These are phyloP conservation scores for Boleophthalmus pectinirostris DNA, from an alignment of 2,113 vertebrate species.

Conservation along the genomic window DNA sequence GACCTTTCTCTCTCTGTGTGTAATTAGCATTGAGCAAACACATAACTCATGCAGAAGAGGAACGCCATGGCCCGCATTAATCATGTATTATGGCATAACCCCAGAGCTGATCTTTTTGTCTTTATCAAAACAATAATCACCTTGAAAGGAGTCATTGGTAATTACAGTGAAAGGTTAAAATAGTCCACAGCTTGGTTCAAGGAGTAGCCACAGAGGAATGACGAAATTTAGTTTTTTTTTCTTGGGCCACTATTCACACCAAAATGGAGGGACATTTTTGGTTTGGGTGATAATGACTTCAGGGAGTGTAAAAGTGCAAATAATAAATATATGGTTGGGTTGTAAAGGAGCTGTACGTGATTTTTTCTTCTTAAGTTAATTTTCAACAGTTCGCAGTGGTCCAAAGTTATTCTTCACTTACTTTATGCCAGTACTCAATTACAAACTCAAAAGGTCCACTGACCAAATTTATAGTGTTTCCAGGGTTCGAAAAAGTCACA, in stretches of 20 bases:
- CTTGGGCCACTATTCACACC: not conserved
- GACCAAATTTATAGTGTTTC: too few species aligned
- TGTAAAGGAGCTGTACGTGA: too few species aligned
- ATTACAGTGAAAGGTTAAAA: conserved; percentile 3
- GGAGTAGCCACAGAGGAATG: not conserved
- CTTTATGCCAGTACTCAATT: too few species aligned
- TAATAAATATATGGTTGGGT: too few species aligned
- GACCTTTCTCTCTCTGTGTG: conserved; percentile 53
- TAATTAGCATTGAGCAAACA: conserved; percentile 67
- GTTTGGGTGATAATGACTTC: not conserved
- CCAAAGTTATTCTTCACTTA: too few species aligned
- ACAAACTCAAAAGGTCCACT: too few species aligned
- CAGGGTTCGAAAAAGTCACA: too few species aligned
- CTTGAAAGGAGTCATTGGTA: not conserved
- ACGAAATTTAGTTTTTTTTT: not conserved
- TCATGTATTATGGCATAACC: conserved; percentile 25
- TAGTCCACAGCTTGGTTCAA: not conserved
- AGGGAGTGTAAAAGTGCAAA: not conserved
- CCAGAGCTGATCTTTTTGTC: not conserved
- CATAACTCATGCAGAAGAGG: conserved; percentile 32
- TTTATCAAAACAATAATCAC: conserved; percentile 3
- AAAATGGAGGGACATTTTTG: not conserved
- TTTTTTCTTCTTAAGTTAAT: too few species aligned
- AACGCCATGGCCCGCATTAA: conserved; percentile 48
- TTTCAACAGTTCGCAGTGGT: too few species aligned